phyloP scores from a whole-genome alignment of 64 coral and sea anemone species.

The Dendrophyllia cribrosa region DNA sequence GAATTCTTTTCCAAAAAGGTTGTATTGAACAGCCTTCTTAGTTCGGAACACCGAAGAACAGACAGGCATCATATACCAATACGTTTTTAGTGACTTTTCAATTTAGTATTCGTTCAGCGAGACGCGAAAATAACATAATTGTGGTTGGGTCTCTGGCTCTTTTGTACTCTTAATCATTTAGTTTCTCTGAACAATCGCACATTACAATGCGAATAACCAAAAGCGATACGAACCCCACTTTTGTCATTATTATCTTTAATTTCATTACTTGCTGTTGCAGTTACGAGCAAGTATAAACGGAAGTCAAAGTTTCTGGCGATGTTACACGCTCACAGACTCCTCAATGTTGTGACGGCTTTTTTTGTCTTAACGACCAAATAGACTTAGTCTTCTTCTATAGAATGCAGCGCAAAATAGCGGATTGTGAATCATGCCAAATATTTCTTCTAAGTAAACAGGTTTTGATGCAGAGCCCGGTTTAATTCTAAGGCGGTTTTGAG shows the following conservation, averaged over 20 bases:
- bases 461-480: slow-evolving; percentile 69
- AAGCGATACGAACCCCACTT: slow-evolving; percentile 19
- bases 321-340: not conserved
- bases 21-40: not conserved
- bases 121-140: slow-evolving; percentile 26
- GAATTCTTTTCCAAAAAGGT: not conserved
- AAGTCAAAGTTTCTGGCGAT: not conserved
- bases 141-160: not conserved
- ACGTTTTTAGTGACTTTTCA: slow-evolving; percentile 1
- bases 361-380: not conserved
- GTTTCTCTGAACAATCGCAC: slow-evolving; percentile 37
- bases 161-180: slow-evolving; percentile 35
- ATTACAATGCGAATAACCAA: slow-evolving; percentile 30
- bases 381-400: not conserved
- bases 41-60: not conserved
- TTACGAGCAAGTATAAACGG: not conserved
- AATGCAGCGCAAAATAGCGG: slow-evolving; percentile 74
- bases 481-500: slow-evolving; percentile 85
- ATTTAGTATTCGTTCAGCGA: not conserved
- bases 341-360: too few species aligned
- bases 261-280: slow-evolving; percentile 1
- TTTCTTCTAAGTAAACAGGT: slow-evolving; percentile 88
- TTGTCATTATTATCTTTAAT: slow-evolving; percentile 33
- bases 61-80: not conserved
- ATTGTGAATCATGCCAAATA: slow-evolving; percentile 88